Percentiles rank a stretch among this genome's conserved stretches.
Conservation (phyloP, 2,888 invertebrate genomes). For the Apodemia mormo region DNA sequence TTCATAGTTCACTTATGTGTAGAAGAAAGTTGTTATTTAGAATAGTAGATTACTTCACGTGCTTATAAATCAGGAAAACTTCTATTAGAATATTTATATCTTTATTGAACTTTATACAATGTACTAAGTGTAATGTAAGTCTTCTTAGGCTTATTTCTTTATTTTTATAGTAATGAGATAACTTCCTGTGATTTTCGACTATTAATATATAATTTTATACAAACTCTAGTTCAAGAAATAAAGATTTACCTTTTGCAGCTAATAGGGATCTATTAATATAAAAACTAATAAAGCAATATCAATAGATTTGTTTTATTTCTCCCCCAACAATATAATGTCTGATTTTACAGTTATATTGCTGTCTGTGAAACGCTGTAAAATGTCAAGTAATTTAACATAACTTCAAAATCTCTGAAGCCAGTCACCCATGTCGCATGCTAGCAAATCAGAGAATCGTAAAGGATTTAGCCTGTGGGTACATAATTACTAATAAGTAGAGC, state of each 20-base stretch:
- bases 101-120: conserved; percentile 50
- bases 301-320: conserved; percentile 36
- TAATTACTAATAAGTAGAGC: too few relatives aligned
- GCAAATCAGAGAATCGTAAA: too few relatives aligned
- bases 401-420: too few relatives aligned
- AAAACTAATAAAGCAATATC: conserved; percentile 67
- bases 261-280: conserved; percentile 53
- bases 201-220: conserved; percentile 72
- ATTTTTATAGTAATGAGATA: conserved; percentile 64
- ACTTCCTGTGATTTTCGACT: conserved; percentile 78
- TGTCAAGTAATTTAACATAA: too few relatives aligned
- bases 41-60: conserved; percentile 23
- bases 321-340: background rate
- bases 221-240: conserved; percentile 67
- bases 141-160: conserved; percentile 53
- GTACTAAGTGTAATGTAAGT: conserved; percentile 36
- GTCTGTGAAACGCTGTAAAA: too few relatives aligned
- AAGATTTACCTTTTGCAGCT: conserved; percentile 68
- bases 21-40: conserved; percentile 19
- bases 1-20: conserved; percentile 23
- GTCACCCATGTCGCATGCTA: too few relatives aligned
- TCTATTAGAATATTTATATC: conserved; percentile 11
- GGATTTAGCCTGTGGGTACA: too few relatives aligned
- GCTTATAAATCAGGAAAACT: conserved; percentile 20
- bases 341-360: too few relatives aligned